Conservation (phyloP, 1,140 invertebrate genomes). For the Drosophila kepulauana region DNA sequence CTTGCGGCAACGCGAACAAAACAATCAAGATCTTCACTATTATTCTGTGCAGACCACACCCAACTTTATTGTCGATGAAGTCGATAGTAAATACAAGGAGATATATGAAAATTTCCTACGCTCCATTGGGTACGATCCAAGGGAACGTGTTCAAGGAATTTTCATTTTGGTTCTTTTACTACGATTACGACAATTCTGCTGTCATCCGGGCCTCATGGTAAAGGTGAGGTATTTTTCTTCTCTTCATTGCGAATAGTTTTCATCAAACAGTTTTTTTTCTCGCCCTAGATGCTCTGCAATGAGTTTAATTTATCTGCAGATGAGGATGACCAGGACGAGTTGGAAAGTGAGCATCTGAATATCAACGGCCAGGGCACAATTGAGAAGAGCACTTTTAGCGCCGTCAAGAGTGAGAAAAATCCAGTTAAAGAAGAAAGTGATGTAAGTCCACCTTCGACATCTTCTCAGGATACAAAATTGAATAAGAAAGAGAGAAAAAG, state of each 20-base stretch:
- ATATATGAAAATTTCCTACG: constrained; percentile 47
- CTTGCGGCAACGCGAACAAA: constrained; percentile 41
- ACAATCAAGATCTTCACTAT: constrained; percentile 55
- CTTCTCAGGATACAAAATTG: no score
- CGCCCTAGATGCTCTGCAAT: constrained; percentile 36
- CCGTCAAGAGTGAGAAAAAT: neutral
- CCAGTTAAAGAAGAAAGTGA: neutral
- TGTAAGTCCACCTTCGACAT: neutral
- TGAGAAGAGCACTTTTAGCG: neutral
- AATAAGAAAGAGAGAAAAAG: neutral
- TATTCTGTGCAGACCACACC: constrained; percentile 27
- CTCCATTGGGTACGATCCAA: constrained; percentile 52
- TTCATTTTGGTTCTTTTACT: constrained; percentile 56
- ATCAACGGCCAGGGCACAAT: neutral
- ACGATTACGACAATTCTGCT: constrained; percentile 65
- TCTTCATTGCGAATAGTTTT: neutral
- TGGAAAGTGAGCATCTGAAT: constrained; percentile 3
- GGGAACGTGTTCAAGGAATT: constrained; percentile 39
- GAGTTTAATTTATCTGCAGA: neutral
- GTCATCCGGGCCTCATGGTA: constrained; percentile 58
- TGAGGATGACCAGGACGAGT: neutral
- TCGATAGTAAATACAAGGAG: constrained; percentile 27
- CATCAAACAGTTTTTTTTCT: neutral
- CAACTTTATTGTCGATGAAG: constrained; percentile 24
- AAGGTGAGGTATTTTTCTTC: constrained; percentile 30